A percentile compares a stretch with the other conserved stretches of the same genome.
phyloP scores from a whole-genome alignment of 37 sponge, comb jelly and placozoan genomes.

The Geodia barretti region DNA sequence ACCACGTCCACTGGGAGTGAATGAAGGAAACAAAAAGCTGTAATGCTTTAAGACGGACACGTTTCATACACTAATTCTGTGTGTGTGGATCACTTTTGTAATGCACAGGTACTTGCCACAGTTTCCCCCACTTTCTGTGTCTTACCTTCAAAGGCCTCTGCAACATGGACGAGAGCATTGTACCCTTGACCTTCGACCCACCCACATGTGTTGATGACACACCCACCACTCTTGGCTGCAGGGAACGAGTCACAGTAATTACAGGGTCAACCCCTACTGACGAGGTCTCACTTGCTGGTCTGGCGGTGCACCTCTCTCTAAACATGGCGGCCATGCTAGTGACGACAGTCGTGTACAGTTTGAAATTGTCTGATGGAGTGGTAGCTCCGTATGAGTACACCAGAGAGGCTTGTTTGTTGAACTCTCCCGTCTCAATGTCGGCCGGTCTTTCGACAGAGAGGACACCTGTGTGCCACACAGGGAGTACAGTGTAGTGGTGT shows the following conservation, averaged over 20 bases:
- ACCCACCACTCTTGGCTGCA: slow-evolving; percentile 73
- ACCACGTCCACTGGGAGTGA: slow-evolving; percentile 76
- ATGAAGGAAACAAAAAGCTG: background rate
- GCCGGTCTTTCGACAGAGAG: slow-evolving; percentile 64
- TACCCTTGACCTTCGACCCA: slow-evolving; percentile 94
- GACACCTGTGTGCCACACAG: slow-evolving; percentile 6
- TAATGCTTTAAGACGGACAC: background rate
- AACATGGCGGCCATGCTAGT: slow-evolving; percentile 59
- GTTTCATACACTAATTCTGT: background rate
- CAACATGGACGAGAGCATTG: slow-evolving; percentile 77
- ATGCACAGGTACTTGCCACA: background rate
- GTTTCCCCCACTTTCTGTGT: too few species aligned
- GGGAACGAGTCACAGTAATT: background rate
- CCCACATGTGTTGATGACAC: slow-evolving; percentile 95
- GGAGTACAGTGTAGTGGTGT: background rate
- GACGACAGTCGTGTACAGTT: slow-evolving; percentile 77
- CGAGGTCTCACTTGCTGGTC: slow-evolving; percentile 44
- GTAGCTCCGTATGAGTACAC: slow-evolving; percentile 88
- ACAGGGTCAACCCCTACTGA: background rate
- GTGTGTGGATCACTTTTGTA: background rate
- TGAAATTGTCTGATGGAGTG: slow-evolving; percentile 71
- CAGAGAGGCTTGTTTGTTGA: slow-evolving; percentile 75
- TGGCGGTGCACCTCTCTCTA: slow-evolving; percentile 66
- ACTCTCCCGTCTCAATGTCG: slow-evolving; percentile 67
- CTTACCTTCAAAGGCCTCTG: slow-evolving; percentile 71